phyloP scores from a whole-genome alignment of 2,888 invertebrate genomes.

The Leptura quadrifasciata region DNA sequence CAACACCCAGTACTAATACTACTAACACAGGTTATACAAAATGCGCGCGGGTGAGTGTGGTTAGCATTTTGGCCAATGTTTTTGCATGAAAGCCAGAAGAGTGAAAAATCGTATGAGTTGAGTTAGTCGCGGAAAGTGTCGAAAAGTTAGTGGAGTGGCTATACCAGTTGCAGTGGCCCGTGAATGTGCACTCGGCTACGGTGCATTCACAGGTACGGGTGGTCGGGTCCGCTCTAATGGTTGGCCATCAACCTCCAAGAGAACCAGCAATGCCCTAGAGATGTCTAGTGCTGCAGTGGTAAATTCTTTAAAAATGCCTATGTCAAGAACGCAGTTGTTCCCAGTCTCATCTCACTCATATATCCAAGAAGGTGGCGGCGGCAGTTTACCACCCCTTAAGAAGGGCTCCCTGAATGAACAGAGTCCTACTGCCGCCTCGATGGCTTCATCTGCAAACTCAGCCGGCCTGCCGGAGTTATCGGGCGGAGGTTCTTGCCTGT shows the following conservation, averaged over 20 bases:
- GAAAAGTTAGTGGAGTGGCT: constrained; percentile 49
- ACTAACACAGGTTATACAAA: constrained; percentile 45
- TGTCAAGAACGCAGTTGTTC: constrained; percentile 75
- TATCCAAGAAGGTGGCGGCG: constrained; percentile 73
- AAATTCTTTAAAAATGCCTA: constrained; percentile 69
- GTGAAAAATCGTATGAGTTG: constrained; percentile 46
- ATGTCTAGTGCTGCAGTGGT: constrained; percentile 73
- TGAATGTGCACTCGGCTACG: constrained; percentile 60
- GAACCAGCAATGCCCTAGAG: constrained; percentile 64
- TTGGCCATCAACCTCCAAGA: constrained; percentile 69
- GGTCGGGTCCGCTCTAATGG: constrained; percentile 68
- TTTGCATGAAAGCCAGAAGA: constrained; percentile 47
- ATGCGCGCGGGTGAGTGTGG: constrained; percentile 54
- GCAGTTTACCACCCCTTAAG: constrained; percentile 74
- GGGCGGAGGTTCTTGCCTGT: constrained; percentile 59
- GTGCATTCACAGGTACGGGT: constrained; percentile 54
- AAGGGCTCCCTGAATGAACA: constrained; percentile 73
- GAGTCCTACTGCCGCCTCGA: constrained; percentile 73
- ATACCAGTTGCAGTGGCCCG: constrained; percentile 61
- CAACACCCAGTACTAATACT: constrained; percentile 46
- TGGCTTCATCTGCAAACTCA: constrained; percentile 64
- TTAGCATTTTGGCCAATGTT: constrained; percentile 51
- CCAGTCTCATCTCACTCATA: constrained; percentile 71
- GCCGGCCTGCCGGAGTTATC: constrained; percentile 62
- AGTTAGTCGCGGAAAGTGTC: constrained; percentile 37